Base-by-base conservation (phyloP, 2,113 vertebrate species). In the Carassius auratus region DNA sequence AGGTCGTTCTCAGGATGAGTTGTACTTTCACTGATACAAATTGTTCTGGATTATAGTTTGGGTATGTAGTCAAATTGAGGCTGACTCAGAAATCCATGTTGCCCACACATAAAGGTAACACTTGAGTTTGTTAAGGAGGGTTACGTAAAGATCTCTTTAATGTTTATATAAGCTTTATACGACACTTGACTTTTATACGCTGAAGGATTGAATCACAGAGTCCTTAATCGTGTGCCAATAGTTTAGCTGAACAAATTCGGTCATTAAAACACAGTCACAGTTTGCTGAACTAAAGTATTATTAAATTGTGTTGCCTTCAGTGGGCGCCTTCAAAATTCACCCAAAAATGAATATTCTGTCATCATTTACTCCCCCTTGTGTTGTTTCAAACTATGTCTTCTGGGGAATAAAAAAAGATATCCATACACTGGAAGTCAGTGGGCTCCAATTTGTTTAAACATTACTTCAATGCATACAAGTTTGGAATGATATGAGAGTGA, bases 121-220 rank as follows among this genome's bases (percentile, higher is more conserved):
- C 57, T 86, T 17, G 13, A 83, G 73, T 50, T 50, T 71, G 55
- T 76, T 36, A 64, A 74, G 42, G 68, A 81, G 69, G 69, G 45
- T 87, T 84, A 83, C 52, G 19, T 71, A 86, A 84, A 84, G 42
- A 62, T 52, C 74, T 86, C 61, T 82, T 68, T 64, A 62, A 86
- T 81, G 42, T 84, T 79, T 88, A 83, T 77, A 80, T 79, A 77
- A 76, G 71, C 77, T 64, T 77, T 61, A 64, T 57, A 38, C 17
- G 19, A 61, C 73, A 55, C 78, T 85, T 61, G 52, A 76, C 59
- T 74, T 79, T 38, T 33, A 77, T 61, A 50, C 42, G 64, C 68
- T 30, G 38, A 68, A 74, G 80, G 68, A 26, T 61, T 75, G 73
- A 83, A 57, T 83, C 81, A 74, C 21, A 59, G 26, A 75, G 42